A percentile compares a stretch with the other conserved stretches of the same genome.
phyloP scores from a whole-genome alignment of 64 coral and sea anemone genomes.

The Orbicella faveolata region DNA sequence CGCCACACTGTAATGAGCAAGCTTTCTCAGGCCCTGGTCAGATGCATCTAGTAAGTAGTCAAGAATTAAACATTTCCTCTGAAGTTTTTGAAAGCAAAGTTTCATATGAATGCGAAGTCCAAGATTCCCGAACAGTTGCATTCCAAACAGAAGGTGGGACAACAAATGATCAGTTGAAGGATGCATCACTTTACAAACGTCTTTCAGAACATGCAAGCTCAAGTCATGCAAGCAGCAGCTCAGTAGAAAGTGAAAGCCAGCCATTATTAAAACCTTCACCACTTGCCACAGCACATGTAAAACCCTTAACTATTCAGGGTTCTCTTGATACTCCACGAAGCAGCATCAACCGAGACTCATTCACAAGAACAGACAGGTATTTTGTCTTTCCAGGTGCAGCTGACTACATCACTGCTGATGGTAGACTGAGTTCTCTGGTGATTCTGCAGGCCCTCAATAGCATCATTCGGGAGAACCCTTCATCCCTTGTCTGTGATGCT shows the following conservation, averaged over 20 bases:
- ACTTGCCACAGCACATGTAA: background rate
- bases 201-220: background rate
- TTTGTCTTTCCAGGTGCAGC: slow-evolving; percentile 79
- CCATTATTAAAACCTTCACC: slow-evolving; percentile 1
- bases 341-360: slow-evolving; percentile 19
- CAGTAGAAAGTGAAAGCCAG: slow-evolving; percentile 20
- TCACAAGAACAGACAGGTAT: slow-evolving; percentile 63
- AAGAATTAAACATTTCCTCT: background rate
- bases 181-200: background rate
- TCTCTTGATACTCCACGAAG: background rate
- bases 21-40: background rate
- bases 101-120: slow-evolving; percentile 1
- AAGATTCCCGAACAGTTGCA: background rate
- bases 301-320: background rate
- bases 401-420: slow-evolving; percentile 89
- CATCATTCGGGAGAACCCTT: slow-evolving; percentile 68
- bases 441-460: slow-evolving; percentile 80
- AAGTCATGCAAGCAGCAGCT: slow-evolving; percentile 15
- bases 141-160: background rate
- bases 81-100: slow-evolving; percentile 12
- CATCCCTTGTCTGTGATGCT: slow-evolving; percentile 56
- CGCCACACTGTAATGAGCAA: background rate
- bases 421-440: slow-evolving; percentile 74
- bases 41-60: background rate
- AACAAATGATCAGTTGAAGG: background rate